Percentiles rank a stretch among this genome's conserved stretches.
Conservation (phyloP, 2,797 vertebrate species). For the Microctenopoma lineatum region DNA sequence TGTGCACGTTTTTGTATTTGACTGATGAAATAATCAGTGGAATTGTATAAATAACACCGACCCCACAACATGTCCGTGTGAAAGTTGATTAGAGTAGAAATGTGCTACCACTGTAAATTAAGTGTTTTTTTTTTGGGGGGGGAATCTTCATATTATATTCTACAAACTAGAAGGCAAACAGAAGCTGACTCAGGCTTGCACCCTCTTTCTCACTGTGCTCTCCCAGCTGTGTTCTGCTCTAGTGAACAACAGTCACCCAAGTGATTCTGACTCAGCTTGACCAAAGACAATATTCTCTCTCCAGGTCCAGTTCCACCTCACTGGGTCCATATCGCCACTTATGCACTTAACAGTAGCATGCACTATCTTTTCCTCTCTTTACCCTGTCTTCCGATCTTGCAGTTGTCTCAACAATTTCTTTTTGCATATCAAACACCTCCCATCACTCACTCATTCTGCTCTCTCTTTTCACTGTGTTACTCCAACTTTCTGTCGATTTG, state of each 20-base stretch:
- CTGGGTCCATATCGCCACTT: constrained; percentile 79
- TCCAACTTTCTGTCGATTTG: constrained; percentile 73
- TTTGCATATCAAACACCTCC: constrained; percentile 64
- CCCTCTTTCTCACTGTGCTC: constrained; percentile 25
- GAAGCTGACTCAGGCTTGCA: constrained; percentile 67
- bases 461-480: constrained; percentile 66
- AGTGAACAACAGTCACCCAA: constrained; percentile 74
- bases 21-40: background rate
- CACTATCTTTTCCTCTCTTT: constrained; percentile 60
- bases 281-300: constrained; percentile 76
- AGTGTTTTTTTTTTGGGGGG: background rate
- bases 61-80: background rate
- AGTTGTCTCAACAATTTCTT: constrained; percentile 61
- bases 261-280: constrained; percentile 76
- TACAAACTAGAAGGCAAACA: constrained; percentile 39
- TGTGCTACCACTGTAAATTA: background rate
- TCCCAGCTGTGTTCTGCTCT: constrained; percentile 75
- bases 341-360: constrained; percentile 79
- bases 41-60: background rate
- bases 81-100: background rate
- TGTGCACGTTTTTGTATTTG: background rate
- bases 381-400: constrained; percentile 49
- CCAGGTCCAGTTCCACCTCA: constrained; percentile 82
- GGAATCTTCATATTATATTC: constrained; percentile 11
- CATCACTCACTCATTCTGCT: constrained; percentile 65